Percentiles rank a stretch among this genome's conserved stretches.
phyloP scores from a whole-genome alignment of 2,888 invertebrate genomes.

The Calameuta filiformis region DNA sequence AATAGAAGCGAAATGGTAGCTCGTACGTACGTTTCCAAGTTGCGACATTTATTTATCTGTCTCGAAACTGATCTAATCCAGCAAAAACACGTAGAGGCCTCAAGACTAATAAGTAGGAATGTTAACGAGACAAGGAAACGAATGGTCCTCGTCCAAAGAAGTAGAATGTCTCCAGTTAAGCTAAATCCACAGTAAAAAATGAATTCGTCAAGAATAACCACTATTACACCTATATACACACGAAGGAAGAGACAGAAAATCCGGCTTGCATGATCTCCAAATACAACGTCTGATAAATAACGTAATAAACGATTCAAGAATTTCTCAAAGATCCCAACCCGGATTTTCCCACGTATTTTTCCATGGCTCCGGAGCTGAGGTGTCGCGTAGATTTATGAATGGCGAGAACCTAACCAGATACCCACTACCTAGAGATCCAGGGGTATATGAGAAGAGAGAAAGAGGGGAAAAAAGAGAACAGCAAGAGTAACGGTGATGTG shows the following conservation, averaged over 20 bases:
- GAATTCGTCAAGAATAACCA: background rate
- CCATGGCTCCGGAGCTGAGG: background rate
- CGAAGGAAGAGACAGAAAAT: background rate
- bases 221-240: background rate
- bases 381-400: background rate
- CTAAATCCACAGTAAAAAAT: background rate
- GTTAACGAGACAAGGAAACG: background rate
- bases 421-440: background rate
- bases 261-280: background rate
- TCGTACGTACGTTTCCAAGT: background rate
- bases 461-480: background rate
- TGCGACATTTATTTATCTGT: background rate
- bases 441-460: background rate
- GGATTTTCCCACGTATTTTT: background rate
- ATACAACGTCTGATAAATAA: background rate
- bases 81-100: background rate
- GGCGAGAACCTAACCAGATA: background rate
- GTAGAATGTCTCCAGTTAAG: background rate
- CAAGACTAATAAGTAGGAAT: background rate
- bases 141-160: background rate
- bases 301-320: background rate
- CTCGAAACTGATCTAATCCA: background rate
- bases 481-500: background rate
- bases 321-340: background rate
- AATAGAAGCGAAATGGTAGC: background rate